Base-by-base conservation (phyloP, 64 coral and sea anemone genomes). In the Astreopora myriophthalma region DNA sequence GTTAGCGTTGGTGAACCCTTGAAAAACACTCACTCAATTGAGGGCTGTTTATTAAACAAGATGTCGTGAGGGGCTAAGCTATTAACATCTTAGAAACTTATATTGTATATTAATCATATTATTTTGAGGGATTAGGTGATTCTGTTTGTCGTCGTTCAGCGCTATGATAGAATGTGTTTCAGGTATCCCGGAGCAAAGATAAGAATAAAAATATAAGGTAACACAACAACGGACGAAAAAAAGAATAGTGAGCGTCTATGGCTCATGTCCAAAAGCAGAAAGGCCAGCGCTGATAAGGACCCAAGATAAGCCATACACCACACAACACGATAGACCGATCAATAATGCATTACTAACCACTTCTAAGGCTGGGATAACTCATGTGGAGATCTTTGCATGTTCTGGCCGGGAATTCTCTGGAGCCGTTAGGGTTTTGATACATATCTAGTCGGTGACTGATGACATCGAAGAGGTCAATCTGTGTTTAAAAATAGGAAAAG, bases 381-480 rank as follows among this genome's bases (percentile, higher is more conserved):
- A 92, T 92, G 17, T 92, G 89, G 32, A 92, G 68, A 31, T 92
- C 89, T 92, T 64, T 74, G 67, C 89, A 92, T 19, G 89, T 92
- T 42, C 75, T 84, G 2, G 89, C 89, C 9, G 89, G 89, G 34
- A 85, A 92, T 52, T 57, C 51, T 71, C 72, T 70, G 39, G 78
- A 73, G 37, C 89, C 89, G 73, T 72, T 92, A 1, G 89, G 89
- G 55, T 77, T 72, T 35, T 83, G 84, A 34, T 79, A 92, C 66
- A 72, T 85, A 17, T 92, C 78, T 29, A 92, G 57, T 31, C 81
- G 78, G 40, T 73, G 74, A 58, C 69, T 92, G 11, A 92, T 83
- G 1, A 83, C 49, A 17, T 63, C 80, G 34, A 73, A 92, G 8
- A 85, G 42, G 24, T 85, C 89, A 48, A 77, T 61, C 51, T 55